Base-by-base conservation (phyloP, 2,888 invertebrate genomes). In the Sesia apiformis region DNA sequence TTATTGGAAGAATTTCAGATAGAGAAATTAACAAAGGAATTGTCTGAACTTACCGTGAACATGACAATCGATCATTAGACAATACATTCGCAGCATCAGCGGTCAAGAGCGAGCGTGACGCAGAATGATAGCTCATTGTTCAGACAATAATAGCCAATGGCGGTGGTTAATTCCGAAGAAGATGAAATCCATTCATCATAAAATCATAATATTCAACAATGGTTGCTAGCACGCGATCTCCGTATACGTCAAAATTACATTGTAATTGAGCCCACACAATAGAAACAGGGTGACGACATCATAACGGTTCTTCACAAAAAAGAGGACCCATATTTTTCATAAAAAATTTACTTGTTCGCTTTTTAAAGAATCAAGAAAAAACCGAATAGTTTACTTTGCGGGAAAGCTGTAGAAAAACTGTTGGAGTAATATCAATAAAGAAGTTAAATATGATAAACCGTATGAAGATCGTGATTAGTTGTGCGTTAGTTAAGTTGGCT, bases 91-190 rank as follows among this genome's bases (percentile, higher is more conserved):
- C 23, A 50, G 4, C n/a, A 39, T 50, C 53, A n/a, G 50, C 55
- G 56, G 56, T 58, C 58, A 58, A 58, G 56, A 49, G 41, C 53
- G 49, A 53, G 52, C 40, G 56, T 55, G 53, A 55, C 56, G 53
- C 55, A 52, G 23, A 50, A 50, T 38, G 23, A 50, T 50, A 23
- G 46, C 3, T 46, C 46, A 46, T 46, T 46, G 46, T n/a, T 46
- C n/a, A 46, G n/a, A 46, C 8, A 7, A 46, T 46, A 8, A 46
- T 46, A 8, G 46, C 46, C 8, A 46, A 46, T 46, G 8, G 46
- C 23, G 23, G 4, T 46, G 46, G n/a, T 46, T 46, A 46, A 46
- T 8, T 8, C 8, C 46, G 4, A 46, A 8, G 46, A 46, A 8
- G 46, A 46, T 8, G 46, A 46, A 46, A 46, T 7, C 46, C 8